Conservation (phyloP, 1,140 invertebrate genomes). For the Onthophagus taurus region DNA sequence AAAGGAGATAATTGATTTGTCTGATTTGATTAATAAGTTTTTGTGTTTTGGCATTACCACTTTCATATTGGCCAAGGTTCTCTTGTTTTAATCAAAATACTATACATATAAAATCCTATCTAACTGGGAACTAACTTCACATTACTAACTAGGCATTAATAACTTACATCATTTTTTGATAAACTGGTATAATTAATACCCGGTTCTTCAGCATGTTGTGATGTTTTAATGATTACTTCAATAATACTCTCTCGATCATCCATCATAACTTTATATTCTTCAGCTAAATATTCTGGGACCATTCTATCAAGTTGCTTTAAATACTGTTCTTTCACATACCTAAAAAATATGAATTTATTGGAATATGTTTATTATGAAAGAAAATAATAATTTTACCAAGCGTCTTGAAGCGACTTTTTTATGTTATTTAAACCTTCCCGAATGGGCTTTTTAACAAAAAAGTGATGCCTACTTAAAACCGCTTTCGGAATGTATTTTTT, state of each 20-base stretch:
- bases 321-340: slow-evolving; percentile 67
- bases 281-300: slow-evolving; percentile 70
- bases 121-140: no score
- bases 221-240: slow-evolving; percentile 52
- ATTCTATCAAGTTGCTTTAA: slow-evolving; percentile 64
- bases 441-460: slow-evolving; percentile 67
- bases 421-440: slow-evolving; percentile 55
- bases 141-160: no score
- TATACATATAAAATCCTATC: no score
- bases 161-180: slow-evolving; percentile 50
- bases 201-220: slow-evolving; percentile 55
- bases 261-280: slow-evolving; percentile 61
- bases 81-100: no score
- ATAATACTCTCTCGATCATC: slow-evolving; percentile 50
- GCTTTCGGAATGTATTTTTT: slow-evolving; percentile 73
- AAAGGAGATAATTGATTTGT: no score
- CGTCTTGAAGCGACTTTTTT: slow-evolving; percentile 47
- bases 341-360: no score
- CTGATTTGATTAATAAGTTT: slow-evolving; percentile 5
- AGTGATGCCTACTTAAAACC: slow-evolving; percentile 59
- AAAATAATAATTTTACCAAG: no score
- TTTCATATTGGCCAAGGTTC: no score
- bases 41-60: no score
- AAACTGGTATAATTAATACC: slow-evolving; percentile 53
- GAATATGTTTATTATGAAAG: no score